Evolutionary conservation across 2,113 vertebrate genomes (phyloP).

Genomic region (Nycticryphes semicollaris): DNA sequence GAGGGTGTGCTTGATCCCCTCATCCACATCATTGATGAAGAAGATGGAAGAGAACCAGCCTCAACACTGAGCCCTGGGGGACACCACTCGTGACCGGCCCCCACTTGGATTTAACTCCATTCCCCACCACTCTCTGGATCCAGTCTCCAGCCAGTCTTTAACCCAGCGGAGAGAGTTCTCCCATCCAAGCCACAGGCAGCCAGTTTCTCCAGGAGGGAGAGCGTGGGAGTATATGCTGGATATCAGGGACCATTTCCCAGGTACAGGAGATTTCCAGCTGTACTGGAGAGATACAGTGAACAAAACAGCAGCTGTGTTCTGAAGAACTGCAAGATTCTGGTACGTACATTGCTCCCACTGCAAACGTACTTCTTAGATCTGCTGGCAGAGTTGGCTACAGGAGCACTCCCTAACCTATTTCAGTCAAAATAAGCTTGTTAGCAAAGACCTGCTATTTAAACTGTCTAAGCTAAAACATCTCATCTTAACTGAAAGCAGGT

Average conservation of each 20-base stretch:
- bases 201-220: too few relatives aligned
- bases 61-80: too few relatives aligned
- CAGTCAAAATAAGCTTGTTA: conserved; percentile 64
- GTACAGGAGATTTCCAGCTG: neutral
- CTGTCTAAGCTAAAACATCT: conserved; percentile 43
- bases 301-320: neutral
- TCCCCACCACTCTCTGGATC: too few relatives aligned
- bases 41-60: too few relatives aligned
- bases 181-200: too few relatives aligned
- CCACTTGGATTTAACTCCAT: too few relatives aligned
- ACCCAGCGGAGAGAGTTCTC: too few relatives aligned
- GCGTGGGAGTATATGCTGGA: neutral
- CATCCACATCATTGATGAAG: too few relatives aligned
- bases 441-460: conserved; percentile 60
- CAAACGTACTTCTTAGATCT: neutral
- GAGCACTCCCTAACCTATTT: neutral
- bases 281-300: neutral
- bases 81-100: too few relatives aligned
- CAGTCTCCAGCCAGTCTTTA: too few relatives aligned
- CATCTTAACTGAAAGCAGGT: conserved; percentile 44
- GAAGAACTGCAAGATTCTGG: neutral
- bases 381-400: neutral
- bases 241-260: neutral
- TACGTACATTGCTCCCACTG: neutral
- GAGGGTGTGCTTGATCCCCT: too few relatives aligned